These are phyloP conservation scores for Dipus sagitta DNA, from an alignment of 2,797 vertebrate species.

Conservation along the genomic window DNA sequence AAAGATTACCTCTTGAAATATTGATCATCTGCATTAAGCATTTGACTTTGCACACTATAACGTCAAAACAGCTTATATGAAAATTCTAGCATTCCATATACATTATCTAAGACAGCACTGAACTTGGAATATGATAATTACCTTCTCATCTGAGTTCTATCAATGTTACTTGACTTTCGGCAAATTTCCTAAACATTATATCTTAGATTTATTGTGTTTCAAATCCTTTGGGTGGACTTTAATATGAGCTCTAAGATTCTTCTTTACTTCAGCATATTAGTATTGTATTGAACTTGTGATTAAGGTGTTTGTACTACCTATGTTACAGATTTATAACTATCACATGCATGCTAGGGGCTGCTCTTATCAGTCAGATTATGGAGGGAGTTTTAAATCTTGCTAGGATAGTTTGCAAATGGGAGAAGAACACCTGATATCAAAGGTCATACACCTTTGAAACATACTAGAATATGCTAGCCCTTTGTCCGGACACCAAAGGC, in stretches of 20 bases:
- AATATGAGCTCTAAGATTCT: neutral
- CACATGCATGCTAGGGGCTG: neutral
- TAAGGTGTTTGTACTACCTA: neutral
- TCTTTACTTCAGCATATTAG: neutral
- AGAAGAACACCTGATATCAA: neutral
- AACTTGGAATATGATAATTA: neutral
- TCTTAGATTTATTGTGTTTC: constrained; percentile 1
- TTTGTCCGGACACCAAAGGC: neutral
- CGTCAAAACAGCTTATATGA: neutral
- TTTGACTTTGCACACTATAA: constrained; percentile 2
- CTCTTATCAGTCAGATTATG: constrained; percentile 9
- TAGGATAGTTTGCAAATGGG: constrained; percentile 8
- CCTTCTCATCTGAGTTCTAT: neutral
- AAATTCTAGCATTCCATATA: neutral
- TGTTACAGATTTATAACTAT: neutral
- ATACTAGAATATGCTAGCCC: constrained; percentile 3
- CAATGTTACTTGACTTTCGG: neutral
- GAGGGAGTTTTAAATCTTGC: constrained; percentile 45
- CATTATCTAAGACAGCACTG: neutral
- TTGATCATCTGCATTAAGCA: constrained; percentile 28
- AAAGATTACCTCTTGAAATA: neutral
- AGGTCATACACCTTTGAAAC: constrained; percentile 49
- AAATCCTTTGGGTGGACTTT: neutral
- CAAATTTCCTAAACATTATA: neutral
- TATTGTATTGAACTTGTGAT: neutral